Conservation (phyloP, 2,797 vertebrate genomes). For the Lerista edwardsae region DNA sequence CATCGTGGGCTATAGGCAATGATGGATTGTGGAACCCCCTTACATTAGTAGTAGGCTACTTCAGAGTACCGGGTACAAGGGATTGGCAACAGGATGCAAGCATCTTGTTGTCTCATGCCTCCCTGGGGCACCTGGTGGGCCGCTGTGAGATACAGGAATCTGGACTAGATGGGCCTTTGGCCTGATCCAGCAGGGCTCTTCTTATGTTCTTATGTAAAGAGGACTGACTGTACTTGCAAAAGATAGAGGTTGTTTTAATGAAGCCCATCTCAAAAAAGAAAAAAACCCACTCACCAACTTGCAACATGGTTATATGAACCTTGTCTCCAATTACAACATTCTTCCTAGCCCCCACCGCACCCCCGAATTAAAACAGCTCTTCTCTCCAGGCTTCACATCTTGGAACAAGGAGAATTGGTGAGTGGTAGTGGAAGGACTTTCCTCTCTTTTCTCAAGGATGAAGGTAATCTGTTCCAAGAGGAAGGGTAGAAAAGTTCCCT, state of each 20-base stretch:
- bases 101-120: too few relatives aligned
- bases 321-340: background rate
- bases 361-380: background rate
- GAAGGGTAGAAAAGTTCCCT: background rate
- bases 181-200: too few relatives aligned
- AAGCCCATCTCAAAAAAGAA: background rate
- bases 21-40: too few relatives aligned
- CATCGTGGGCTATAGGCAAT: too few relatives aligned
- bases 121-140: too few relatives aligned
- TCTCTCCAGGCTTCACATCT: constrained; percentile 15
- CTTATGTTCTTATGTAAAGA: too few relatives aligned
- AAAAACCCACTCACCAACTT: background rate
- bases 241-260: background rate
- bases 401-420: background rate
- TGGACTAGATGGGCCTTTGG: too few relatives aligned
- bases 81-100: too few relatives aligned
- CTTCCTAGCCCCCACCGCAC: background rate
- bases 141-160: too few relatives aligned
- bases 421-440: background rate
- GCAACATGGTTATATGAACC: background rate
- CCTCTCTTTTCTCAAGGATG: background rate
- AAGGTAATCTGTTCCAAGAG: background rate
- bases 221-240: too few relatives aligned
- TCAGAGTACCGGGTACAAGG: too few relatives aligned
- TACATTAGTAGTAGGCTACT: too few relatives aligned